A percentile compares a stretch with the other conserved stretches of the same genome.
phyloP scores from a whole-genome alignment of 35 echinoderm and acorn worm genomes.

The Lytechinus variegatus region DNA sequence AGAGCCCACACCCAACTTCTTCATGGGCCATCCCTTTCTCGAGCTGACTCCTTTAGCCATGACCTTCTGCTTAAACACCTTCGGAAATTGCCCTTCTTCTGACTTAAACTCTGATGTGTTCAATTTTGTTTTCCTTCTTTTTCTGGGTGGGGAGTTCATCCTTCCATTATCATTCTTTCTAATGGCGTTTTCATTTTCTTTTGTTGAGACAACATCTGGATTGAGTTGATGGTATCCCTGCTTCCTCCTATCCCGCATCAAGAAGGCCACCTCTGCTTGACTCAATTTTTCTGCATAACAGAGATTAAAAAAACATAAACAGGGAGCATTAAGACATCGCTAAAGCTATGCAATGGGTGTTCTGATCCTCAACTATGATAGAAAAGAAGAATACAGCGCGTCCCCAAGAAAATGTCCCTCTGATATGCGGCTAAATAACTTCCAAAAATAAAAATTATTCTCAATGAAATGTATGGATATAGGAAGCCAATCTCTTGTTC shows the following conservation, averaged over 20 bases:
- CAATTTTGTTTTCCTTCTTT: background rate
- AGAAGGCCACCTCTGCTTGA: background rate
- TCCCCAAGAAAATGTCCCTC: too few species aligned
- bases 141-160: background rate
- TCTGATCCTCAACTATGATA: background rate
- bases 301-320: background rate
- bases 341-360: background rate
- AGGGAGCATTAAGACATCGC: background rate
- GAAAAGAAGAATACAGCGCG: too few species aligned
- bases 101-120: background rate
- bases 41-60: background rate
- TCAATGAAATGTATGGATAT: too few species aligned
- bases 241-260: background rate
- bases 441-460: too few species aligned
- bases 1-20: background rate
- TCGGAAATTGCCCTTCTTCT: background rate
- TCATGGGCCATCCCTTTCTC: background rate
- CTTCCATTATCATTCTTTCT: background rate
- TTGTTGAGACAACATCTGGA: background rate
- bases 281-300: background rate
- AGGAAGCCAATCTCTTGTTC: too few species aligned
- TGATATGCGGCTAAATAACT: too few species aligned
- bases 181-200: background rate
- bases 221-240: background rate
- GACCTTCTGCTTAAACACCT: background rate